phyloP scores from a whole-genome alignment of 2,888 invertebrate species.

The Pterobdella sp. region DNA sequence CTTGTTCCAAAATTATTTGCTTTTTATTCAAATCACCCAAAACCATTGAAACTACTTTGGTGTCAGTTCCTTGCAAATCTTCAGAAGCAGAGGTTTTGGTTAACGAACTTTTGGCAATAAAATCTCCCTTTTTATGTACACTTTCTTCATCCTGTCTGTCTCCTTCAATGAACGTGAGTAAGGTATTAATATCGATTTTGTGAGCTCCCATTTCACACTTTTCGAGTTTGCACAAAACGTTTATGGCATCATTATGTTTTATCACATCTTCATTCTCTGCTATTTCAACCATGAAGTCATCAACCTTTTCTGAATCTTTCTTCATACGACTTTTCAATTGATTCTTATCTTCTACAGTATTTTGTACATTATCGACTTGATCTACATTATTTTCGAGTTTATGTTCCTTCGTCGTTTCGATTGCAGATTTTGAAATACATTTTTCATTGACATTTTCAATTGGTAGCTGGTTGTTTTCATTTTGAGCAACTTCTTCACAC shows the following conservation, averaged over 20 bases:
- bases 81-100: not conserved
- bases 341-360: too few species aligned
- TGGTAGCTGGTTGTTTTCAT: too few species aligned
- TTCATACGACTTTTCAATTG: too few species aligned
- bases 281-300: not conserved
- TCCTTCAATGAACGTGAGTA: slow-evolving; percentile 9
- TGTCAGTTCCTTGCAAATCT: not conserved
- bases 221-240: not conserved
- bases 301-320: not conserved
- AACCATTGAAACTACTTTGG: not conserved
- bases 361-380: not conserved
- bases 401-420: not conserved
- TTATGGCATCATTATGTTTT: not conserved
- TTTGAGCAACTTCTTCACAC: not conserved
- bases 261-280: not conserved
- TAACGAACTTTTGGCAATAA: not conserved
- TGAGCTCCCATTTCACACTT: not conserved
- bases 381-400: not conserved
- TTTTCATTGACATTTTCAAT: too few species aligned
- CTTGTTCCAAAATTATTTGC: not conserved
- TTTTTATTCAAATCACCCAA: not conserved
- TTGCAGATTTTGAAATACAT: too few species aligned
- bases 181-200: not conserved
- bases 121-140: not conserved
- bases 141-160: not conserved